Percentiles rank a stretch among this genome's conserved stretches.
Conservation (phyloP, 2,113 vertebrate species). For the Eleginops maclovinus region DNA sequence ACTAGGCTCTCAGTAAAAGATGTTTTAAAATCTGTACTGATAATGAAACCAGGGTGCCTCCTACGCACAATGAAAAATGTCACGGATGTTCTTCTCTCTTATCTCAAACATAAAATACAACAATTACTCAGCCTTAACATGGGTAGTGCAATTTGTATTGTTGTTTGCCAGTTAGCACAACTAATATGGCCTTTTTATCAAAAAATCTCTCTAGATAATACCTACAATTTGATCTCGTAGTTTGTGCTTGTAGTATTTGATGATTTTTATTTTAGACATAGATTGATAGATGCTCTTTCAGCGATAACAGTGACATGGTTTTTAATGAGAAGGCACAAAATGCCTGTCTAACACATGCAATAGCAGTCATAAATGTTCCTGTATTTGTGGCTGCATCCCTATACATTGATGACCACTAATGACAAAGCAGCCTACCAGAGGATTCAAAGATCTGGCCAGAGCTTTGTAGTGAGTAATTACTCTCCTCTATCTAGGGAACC, state of each 20-base stretch:
- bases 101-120: no score
- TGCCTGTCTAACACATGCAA: neutral
- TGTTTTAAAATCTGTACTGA: no score
- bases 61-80: no score
- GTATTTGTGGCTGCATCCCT: neutral
- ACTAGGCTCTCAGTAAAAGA: no score
- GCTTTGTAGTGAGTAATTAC: slow-evolving; percentile 73
- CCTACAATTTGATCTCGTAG: neutral
- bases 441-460: slow-evolving; percentile 60
- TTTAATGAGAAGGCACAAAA: neutral
- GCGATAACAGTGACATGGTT: neutral
- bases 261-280: neutral
- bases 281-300: neutral
- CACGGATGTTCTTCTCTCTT: no score
- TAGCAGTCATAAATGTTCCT: neutral
- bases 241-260: neutral
- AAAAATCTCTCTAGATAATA: neutral
- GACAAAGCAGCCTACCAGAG: slow-evolving; percentile 48
- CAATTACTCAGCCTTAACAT: no score
- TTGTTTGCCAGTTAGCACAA: no score
- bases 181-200: no score
- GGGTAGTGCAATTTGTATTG: no score
- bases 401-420: slow-evolving; percentile 25
- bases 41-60: no score
- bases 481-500: slow-evolving; percentile 58